Base-by-base conservation (phyloP, 1,140 invertebrate genomes). In the Agraylea sexmaculata region DNA sequence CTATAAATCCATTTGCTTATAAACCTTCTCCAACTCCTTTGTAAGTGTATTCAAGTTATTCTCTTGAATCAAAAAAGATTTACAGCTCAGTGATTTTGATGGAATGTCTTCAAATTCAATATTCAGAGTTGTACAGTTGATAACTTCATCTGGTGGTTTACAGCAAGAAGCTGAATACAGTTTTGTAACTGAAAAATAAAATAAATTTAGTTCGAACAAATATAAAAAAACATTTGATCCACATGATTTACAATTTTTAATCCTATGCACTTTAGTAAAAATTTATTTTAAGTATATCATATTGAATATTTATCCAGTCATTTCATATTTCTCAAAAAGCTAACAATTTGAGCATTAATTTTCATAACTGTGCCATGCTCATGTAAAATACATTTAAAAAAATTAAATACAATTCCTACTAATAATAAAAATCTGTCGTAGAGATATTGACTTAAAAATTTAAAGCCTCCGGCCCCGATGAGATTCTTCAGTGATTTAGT, bases 91-190 rank as follows among this genome's bases (percentile, higher is more conserved):
- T 11, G 2, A 38, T 33, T 42, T 43, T 29, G 37, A 37, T 7
- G 34, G 37, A 11, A 28, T 21, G 37, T 50, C 39, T 38, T 46
- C 42, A 22, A 43, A 36, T 8, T 29, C 23, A 33, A 50, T 40
- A 34, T 50, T 46, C 27, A 50, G 33, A 43, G 46, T 12, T 3
- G 46, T 37, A 20, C 47, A 50, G 37, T 46, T 42, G 20, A 50
- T 44, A 36, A 40, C 37, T 18, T 28, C 41, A 33, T 50, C 47
- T 43, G 44, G 43, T 3, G 47, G 30, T 18, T 12, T 2, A 20
- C 19, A 13, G 4, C 34, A 32, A 27, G 31, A 37, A 41, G 46
- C 33, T 11, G 37, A 17, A n/a, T 37, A 31, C 27, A 50, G 29
- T 30, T 37, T 46, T 10, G 47, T 38, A 15, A 46, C 47, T 50